These are phyloP conservation scores for Leuciscus waleckii DNA, from an alignment of 2,797 vertebrate species.

Conservation along the genomic window DNA sequence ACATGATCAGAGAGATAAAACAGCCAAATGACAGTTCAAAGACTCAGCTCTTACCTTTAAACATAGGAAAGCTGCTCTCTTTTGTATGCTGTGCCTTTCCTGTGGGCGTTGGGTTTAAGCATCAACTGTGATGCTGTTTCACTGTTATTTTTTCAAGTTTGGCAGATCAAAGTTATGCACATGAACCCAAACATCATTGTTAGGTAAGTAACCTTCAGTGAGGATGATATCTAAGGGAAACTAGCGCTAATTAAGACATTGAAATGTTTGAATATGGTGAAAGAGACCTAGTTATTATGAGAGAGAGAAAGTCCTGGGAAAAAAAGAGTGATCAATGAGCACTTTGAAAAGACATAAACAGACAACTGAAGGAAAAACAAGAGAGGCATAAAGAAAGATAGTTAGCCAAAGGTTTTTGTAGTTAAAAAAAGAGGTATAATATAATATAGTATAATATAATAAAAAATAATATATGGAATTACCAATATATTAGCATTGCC, in stretches of 20 bases:
- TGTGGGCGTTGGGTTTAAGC: neutral
- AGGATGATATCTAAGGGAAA: constrained; percentile 24
- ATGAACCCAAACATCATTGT: constrained; percentile 20
- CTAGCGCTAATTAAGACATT: constrained; percentile 6
- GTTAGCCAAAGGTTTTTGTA: neutral
- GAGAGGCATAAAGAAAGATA: neutral
- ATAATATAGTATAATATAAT: neutral
- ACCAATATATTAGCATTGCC: neutral
- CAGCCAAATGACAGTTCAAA: constrained; percentile 58
- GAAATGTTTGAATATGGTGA: constrained; percentile 12
- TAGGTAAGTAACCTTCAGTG: constrained; percentile 26
- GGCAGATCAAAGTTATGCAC: constrained; percentile 16
- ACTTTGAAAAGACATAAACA: constrained; percentile 1
- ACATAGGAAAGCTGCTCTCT: constrained; percentile 1
- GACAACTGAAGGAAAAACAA: neutral
- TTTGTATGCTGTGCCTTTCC: neutral
- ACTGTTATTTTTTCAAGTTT: neutral
- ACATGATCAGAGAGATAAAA: constrained; percentile 58
- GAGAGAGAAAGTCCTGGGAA: neutral
- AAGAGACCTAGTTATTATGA: constrained; percentile 5
- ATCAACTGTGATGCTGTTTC: constrained; percentile 1
- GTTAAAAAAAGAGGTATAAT: neutral
- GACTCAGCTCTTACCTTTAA: constrained; percentile 37
- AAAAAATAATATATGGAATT: neutral
- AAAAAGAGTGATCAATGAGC: neutral